These are phyloP conservation scores for Spialia ferax DNA, from an alignment of 2,888 invertebrate species.

Conservation along the genomic window DNA sequence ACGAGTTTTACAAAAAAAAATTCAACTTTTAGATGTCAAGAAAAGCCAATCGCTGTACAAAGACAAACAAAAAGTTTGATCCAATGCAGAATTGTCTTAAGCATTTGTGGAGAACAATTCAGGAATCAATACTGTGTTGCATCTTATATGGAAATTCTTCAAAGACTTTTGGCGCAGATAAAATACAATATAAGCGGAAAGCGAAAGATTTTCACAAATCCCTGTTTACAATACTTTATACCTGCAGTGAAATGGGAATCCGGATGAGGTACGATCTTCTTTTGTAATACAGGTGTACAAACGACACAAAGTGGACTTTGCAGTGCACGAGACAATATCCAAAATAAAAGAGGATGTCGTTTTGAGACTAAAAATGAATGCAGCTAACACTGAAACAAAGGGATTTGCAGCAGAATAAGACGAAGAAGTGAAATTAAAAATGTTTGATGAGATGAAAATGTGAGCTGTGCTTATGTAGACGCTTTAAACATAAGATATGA, in stretches of 20 bases:
- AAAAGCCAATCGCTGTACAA: neutral
- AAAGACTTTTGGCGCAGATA: slow-evolving; percentile 7
- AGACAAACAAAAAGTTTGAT: neutral
- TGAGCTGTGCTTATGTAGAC: neutral
- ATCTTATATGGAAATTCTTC: slow-evolving; percentile 29
- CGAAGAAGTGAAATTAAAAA: neutral
- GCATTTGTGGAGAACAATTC: neutral
- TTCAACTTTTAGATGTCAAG: neutral
- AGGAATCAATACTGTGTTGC: slow-evolving; percentile 1
- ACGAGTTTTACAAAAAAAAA: neutral
- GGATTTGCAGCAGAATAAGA: neutral
- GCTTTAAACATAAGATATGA: too few relatives aligned
- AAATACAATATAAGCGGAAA: slow-evolving; percentile 21
- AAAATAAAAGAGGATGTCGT: neutral
- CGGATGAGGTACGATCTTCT: slow-evolving; percentile 1
- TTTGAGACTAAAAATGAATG: neutral
- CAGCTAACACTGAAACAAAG: neutral
- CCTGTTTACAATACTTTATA: slow-evolving; percentile 27
- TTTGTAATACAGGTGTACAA: slow-evolving; percentile 1
- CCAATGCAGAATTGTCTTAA: neutral
- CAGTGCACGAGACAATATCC: neutral
- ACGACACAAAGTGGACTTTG: neutral
- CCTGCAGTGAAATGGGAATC: slow-evolving; percentile 7
- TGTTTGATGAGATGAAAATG: neutral
- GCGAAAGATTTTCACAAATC: slow-evolving; percentile 18